These are phyloP conservation scores for Eumerus sabulonum DNA, from an alignment of 2,888 invertebrate genomes.

Conservation along the genomic window DNA sequence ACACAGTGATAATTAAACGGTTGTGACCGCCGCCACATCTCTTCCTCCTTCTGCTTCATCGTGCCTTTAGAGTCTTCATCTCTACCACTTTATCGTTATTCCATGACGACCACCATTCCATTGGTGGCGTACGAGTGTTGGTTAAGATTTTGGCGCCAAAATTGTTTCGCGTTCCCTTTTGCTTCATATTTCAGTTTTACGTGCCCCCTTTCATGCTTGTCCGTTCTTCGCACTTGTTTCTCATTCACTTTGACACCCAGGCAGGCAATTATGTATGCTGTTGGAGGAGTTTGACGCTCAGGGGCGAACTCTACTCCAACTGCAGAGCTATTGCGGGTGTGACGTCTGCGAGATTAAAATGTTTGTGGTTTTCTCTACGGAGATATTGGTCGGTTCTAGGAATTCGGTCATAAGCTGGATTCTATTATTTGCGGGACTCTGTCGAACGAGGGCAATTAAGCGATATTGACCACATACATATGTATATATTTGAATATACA, in stretches of 20 bases:
- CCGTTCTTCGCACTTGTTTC: not conserved
- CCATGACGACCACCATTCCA: not conserved
- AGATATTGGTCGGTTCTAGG: constrained; percentile 31
- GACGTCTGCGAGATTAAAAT: constrained; percentile 11
- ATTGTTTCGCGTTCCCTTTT: constrained; percentile 25
- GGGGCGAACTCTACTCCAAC: not conserved
- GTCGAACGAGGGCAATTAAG: constrained; percentile 11
- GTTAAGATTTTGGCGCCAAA: constrained; percentile 66
- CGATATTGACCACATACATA: not conserved
- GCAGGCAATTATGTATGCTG: constrained; percentile 23
- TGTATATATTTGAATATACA: too few species aligned
- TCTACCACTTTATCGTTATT: constrained; percentile 29
- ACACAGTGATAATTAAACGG: constrained; percentile 69
- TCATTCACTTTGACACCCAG: constrained; percentile 33
- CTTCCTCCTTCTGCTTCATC: constrained; percentile 8
- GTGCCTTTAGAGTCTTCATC: not conserved
- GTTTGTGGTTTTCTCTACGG: constrained; percentile 11
- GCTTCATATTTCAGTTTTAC: constrained; percentile 17
- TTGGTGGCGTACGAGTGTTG: too few species aligned
- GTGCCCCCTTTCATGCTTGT: constrained; percentile 23
- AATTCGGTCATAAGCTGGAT: constrained; percentile 53
- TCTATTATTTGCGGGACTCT: constrained; percentile 7
- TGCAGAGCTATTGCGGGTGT: constrained; percentile 13
- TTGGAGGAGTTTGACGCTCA: constrained; percentile 14
- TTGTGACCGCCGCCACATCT: constrained; percentile 57